Evolutionary conservation across 1,140 invertebrate genomes (phyloP).

Genomic region (Sesamia nonagrioides): DNA sequence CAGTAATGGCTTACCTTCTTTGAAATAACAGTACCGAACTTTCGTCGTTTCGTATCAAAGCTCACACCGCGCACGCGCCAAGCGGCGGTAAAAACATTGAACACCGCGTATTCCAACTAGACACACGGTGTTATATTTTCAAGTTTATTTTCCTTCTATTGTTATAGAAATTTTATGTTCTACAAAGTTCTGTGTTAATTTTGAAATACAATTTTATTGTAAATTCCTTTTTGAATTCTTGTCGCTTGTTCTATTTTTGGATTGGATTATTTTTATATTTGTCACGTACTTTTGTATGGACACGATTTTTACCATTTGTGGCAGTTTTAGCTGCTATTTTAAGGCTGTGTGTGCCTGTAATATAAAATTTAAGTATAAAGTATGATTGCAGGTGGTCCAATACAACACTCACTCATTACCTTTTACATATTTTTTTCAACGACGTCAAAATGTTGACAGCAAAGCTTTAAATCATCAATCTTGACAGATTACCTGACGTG

Average conservation of each 20-base stretch:
- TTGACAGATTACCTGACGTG: neutral
- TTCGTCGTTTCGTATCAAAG: conserved; percentile 23
- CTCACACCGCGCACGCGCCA: conserved; percentile 40
- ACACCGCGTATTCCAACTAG: conserved; percentile 30
- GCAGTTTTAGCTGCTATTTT: neutral
- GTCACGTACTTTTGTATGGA: conserved; percentile 20
- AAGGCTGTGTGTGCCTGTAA: conserved; percentile 1
- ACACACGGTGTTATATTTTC: conserved; percentile 25
- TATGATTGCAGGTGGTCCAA: neutral
- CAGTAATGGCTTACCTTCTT: conserved; percentile 22
- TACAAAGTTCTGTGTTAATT: conserved; percentile 38
- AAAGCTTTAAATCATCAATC: conserved; percentile 22
- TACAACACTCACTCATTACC: neutral
- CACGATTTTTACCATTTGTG: conserved; percentile 27
- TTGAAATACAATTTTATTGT: conserved; percentile 23
- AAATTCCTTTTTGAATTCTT: conserved; percentile 14
- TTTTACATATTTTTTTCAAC: neutral
- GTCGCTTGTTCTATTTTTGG: conserved; percentile 15
- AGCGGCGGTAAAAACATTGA: conserved; percentile 43
- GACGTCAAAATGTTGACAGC: neutral
- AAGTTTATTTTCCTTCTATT: conserved; percentile 27
- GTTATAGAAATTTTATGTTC: conserved; percentile 12
- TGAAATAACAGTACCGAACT: conserved; percentile 32
- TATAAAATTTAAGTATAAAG: neutral
- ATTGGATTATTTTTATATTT: conserved; percentile 25